phyloP scores from a whole-genome alignment of 2,113 vertebrate genomes.

The Oryzias javanicus region DNA sequence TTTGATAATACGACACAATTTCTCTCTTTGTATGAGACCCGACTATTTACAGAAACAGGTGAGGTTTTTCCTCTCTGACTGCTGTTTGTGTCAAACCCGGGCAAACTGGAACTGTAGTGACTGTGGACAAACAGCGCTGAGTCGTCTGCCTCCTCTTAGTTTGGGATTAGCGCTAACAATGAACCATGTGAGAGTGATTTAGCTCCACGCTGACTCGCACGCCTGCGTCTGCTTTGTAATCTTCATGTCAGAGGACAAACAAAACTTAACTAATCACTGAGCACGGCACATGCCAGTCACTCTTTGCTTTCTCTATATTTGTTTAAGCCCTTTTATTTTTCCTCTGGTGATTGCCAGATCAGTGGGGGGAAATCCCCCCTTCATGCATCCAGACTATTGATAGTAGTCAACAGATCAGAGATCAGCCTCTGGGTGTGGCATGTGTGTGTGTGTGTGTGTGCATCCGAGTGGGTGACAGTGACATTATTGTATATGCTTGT shows the following conservation, averaged over 20 bases:
- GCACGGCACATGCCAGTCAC: constrained; percentile 46
- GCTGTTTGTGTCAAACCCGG: no score
- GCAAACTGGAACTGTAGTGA: no score
- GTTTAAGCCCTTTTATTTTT: constrained; percentile 18
- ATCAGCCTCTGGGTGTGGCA: constrained; percentile 50
- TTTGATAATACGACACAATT: no score
- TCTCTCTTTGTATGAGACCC: no score
- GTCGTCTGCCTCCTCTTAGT: not conserved
- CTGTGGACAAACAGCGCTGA: no score
- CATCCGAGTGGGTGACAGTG: constrained; percentile 37
- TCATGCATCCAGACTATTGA: constrained; percentile 47
- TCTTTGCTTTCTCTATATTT: constrained; percentile 53
- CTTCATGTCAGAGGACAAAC: constrained; percentile 17
- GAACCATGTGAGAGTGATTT: constrained; percentile 41
- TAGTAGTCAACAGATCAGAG: constrained; percentile 53
- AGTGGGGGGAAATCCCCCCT: constrained; percentile 54
- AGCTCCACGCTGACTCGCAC: constrained; percentile 10
- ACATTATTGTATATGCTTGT: constrained; percentile 50
- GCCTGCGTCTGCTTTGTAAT: constrained; percentile 39
- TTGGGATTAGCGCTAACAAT: constrained; percentile 10
- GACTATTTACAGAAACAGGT: no score
- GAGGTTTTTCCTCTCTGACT: no score
- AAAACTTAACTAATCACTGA: constrained; percentile 15
- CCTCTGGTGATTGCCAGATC: constrained; percentile 56
- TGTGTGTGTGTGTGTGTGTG: constrained; percentile 35